Evolutionary conservation across 2,888 invertebrate genomes (phyloP).

Genomic region (Spilosoma lubricipeda): DNA sequence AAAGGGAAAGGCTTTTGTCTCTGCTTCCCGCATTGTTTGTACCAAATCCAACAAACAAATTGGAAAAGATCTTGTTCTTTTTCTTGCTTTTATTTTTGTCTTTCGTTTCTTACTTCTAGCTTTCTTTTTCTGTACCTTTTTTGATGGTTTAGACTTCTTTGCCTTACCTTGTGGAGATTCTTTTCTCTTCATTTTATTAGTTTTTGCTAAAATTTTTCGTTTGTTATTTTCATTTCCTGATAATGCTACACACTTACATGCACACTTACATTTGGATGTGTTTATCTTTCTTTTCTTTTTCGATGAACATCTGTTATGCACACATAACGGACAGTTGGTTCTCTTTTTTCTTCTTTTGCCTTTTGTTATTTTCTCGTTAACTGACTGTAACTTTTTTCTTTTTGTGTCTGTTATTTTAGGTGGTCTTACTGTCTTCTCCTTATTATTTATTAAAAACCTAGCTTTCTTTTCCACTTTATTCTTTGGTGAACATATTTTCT

Average conservation of each 20-base stretch:
- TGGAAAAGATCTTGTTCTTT: not conserved
- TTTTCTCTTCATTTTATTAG: not conserved
- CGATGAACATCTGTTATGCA: not conserved
- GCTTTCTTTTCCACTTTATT: not conserved
- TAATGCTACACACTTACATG: not conserved
- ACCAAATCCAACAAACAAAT: not conserved
- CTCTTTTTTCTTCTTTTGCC: not conserved
- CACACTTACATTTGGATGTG: not conserved
- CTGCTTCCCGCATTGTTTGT: not conserved
- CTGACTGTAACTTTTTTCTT: not conserved
- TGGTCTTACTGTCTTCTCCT: not conserved
- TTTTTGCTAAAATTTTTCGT: not conserved
- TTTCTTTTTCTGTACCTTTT: not conserved
- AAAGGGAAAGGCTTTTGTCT: constrained; percentile 5
- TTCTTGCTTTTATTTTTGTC: not conserved
- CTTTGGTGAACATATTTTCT: not conserved
- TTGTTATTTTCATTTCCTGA: not conserved
- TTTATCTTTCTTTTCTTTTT: not conserved
- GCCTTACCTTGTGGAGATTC: not conserved
- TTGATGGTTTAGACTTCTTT: not conserved
- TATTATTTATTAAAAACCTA: not conserved
- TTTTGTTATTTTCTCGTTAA: not conserved
- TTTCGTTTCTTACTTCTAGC: not conserved
- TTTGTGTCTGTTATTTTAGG: not conserved
- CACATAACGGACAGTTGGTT: not conserved